These are phyloP conservation scores for Aldrovandia affinis DNA, from an alignment of 2,797 vertebrate species.

Conservation along the genomic window DNA sequence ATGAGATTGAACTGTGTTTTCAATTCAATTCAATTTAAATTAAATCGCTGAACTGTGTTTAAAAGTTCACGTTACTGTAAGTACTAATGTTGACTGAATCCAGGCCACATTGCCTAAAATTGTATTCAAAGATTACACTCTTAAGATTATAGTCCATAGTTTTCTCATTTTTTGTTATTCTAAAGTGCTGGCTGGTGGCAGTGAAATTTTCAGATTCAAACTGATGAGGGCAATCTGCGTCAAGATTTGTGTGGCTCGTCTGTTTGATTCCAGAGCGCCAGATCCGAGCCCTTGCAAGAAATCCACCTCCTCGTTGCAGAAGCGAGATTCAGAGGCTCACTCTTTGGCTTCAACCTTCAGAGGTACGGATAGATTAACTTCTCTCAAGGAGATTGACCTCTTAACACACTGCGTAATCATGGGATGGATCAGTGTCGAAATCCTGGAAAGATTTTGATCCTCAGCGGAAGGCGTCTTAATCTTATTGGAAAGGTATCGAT, in stretches of 20 bases:
- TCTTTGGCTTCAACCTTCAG: conserved; percentile 64
- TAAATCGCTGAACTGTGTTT: neutral
- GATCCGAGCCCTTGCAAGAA: conserved; percentile 69
- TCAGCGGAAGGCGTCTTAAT: neutral
- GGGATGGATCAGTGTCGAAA: neutral
- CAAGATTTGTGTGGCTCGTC: neutral
- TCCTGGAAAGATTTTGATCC: neutral
- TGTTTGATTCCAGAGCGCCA: conserved; percentile 58
- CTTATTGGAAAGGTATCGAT: neutral
- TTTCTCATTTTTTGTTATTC: neutral
- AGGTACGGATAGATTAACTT: conserved; percentile 55
- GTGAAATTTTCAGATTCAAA: neutral
- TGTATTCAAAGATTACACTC: too few species aligned
- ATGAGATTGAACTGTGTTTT: too few species aligned
- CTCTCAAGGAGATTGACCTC: neutral
- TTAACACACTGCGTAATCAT: neutral
- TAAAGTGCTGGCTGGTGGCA: neutral
- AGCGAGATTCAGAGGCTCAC: conserved; percentile 68
- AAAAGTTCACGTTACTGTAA: neutral
- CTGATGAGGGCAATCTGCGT: neutral
- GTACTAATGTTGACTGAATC: neutral
- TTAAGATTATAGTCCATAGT: too few species aligned
- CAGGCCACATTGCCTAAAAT: neutral
- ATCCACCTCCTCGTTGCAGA: conserved; percentile 74
- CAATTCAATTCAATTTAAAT: too few species aligned